Conservation (phyloP, 2,888 invertebrate species). For the Drosophila niveifrons region DNA sequence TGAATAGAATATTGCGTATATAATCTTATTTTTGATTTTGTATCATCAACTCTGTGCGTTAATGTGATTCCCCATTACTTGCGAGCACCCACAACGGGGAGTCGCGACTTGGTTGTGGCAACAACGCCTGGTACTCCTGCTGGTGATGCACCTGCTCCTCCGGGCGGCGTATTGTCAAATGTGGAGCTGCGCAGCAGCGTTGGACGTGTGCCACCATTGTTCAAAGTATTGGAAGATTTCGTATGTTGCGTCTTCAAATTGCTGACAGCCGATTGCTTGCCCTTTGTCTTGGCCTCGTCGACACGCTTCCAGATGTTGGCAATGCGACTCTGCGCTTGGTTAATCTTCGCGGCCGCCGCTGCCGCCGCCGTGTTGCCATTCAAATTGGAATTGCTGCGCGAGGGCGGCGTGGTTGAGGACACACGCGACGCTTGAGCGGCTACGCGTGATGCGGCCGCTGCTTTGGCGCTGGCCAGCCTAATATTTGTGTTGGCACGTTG, state of each 20-base stretch:
- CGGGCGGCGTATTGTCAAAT: slow-evolving; percentile 82
- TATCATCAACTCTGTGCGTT: slow-evolving; percentile 39
- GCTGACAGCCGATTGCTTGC: slow-evolving; percentile 25
- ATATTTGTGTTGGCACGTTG: slow-evolving; percentile 85
- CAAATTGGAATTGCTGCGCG: slow-evolving; percentile 84
- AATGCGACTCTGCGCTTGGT: slow-evolving; percentile 84
- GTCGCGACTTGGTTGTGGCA: slow-evolving; percentile 43
- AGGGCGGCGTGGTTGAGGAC: slow-evolving; percentile 84
- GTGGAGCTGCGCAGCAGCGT: slow-evolving; percentile 84
- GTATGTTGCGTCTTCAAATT: slow-evolving; percentile 70
- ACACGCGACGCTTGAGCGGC: slow-evolving; percentile 73
- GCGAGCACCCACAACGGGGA: slow-evolving; percentile 69
- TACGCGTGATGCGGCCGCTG: slow-evolving; percentile 72
- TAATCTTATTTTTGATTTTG: slow-evolving; percentile 61
- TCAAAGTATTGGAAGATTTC: slow-evolving; percentile 69
- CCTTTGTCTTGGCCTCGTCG: slow-evolving; percentile 79
- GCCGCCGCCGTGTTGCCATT: slow-evolving; percentile 54
- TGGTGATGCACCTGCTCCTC: slow-evolving; percentile 1
- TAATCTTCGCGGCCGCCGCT: slow-evolving; percentile 77
- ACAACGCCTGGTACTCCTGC: slow-evolving; percentile 7
- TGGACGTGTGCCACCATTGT: slow-evolving; percentile 38
- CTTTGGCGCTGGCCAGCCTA: slow-evolving; percentile 73
- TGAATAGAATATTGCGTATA: slow-evolving; percentile 33
- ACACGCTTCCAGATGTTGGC: slow-evolving; percentile 85
- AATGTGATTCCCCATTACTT: slow-evolving; percentile 41